Conservation (phyloP, 92 coral and sea anemone species). For the Plumapathes pennacea region DNA sequence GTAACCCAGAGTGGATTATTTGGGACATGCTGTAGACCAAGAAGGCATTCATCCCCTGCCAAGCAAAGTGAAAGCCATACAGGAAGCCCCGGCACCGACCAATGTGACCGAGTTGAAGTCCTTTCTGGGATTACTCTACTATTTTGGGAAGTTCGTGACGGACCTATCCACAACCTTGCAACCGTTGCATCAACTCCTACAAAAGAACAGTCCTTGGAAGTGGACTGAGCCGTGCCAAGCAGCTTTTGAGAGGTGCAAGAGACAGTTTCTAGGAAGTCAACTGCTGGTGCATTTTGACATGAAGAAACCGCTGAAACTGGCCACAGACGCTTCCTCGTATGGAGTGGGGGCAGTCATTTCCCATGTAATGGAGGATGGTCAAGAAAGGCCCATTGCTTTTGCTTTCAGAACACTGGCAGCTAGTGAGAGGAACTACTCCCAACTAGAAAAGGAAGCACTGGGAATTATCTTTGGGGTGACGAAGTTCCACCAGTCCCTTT, state of each 20-base stretch:
- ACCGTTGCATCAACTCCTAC: constrained; percentile 7
- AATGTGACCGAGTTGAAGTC: constrained; percentile 23
- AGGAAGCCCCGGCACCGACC: neutral
- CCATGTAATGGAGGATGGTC: no score
- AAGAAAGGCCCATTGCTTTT: no score
- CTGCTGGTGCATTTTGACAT: neutral
- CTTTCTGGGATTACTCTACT: constrained; percentile 12
- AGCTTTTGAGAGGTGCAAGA: neutral
- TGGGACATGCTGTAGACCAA: constrained; percentile 13
- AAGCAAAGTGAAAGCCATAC: constrained; percentile 1
- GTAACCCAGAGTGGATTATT: constrained; percentile 10
- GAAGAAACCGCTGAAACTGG: no score
- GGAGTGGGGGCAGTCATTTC: no score
- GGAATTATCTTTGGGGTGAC: no score
- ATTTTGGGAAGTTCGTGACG: constrained; percentile 15
- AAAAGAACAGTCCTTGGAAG: constrained; percentile 9
- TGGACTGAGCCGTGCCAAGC: constrained; percentile 6
- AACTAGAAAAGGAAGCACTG: no score
- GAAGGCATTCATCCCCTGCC: constrained; percentile 7
- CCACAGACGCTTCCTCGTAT: no score
- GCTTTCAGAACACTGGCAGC: no score
- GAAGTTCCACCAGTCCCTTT: no score
- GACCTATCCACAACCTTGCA: constrained; percentile 13
- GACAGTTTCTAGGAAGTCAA: neutral
- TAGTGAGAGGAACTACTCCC: no score